Conservation (phyloP, 2,888 invertebrate species). For the Celastrina argiolus region DNA sequence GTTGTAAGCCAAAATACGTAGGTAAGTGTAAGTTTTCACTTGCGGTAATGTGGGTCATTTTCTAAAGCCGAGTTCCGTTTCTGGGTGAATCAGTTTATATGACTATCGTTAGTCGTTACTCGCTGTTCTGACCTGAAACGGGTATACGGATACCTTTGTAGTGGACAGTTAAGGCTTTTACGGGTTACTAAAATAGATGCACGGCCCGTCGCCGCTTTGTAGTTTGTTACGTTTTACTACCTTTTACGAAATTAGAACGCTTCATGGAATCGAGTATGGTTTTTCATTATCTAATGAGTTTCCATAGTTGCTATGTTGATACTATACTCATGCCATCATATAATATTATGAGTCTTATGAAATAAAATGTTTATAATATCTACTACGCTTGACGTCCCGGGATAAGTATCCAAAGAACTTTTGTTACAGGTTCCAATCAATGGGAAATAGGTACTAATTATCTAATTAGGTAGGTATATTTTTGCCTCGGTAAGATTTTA, state of each 20-base stretch:
- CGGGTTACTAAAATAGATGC: constrained; percentile 21
- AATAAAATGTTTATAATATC: too few relatives aligned
- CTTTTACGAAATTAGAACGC: constrained; percentile 13
- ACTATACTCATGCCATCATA: too few relatives aligned
- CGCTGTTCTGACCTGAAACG: constrained; percentile 29
- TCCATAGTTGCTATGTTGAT: neutral
- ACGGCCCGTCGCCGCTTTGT: neutral
- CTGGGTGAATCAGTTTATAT: constrained; percentile 38
- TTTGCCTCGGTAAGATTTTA: too few relatives aligned
- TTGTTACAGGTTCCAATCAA: too few relatives aligned
- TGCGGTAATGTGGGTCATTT: constrained; percentile 37
- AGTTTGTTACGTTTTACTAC: neutral
- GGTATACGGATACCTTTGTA: constrained; percentile 13
- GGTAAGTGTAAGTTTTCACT: constrained; percentile 14
- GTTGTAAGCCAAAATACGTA: neutral
- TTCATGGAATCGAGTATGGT: neutral
- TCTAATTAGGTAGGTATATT: too few relatives aligned
- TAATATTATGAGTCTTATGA: too few relatives aligned
- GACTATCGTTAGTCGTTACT: constrained; percentile 26
- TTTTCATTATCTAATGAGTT: constrained; percentile 3
- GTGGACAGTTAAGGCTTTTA: constrained; percentile 14
- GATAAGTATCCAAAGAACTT: too few relatives aligned
- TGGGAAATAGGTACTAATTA: too few relatives aligned
- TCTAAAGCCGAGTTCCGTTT: constrained; percentile 38
- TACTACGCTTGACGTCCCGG: too few relatives aligned